A percentile compares a stretch with the other conserved stretches of the same genome.
Evolutionary conservation across 2,797 vertebrate species (phyloP).

Genomic region (Hyperoplus lanceolatus): DNA sequence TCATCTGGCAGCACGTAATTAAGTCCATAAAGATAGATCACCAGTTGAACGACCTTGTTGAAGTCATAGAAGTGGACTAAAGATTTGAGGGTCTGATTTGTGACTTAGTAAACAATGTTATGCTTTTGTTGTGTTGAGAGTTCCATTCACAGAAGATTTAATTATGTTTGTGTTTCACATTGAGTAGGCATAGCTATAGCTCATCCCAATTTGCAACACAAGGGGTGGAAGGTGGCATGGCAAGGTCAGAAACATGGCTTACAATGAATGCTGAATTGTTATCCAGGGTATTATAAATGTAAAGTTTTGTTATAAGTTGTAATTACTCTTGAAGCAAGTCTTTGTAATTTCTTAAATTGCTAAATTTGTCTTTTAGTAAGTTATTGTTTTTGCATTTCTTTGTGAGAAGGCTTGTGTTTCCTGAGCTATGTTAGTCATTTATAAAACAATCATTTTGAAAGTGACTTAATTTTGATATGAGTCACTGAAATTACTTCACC

Average conservation of each 20-base stretch:
- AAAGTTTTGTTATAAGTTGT: not conserved
- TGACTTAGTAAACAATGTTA: conserved; percentile 9
- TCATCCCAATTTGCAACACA: not conserved
- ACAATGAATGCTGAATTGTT: not conserved
- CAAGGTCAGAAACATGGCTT: not conserved
- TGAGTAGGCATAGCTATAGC: not conserved
- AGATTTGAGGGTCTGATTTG: conserved; percentile 15
- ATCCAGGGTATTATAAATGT: not conserved
- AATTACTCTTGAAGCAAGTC: not conserved
- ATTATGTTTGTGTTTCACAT: conserved; percentile 10
- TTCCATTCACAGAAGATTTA: not conserved
- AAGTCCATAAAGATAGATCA: conserved; percentile 50
- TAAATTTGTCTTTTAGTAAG: not conserved
- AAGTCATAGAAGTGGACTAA: conserved; percentile 24
- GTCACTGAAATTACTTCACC: conserved; percentile 38
- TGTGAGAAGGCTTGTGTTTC: conserved; percentile 8
- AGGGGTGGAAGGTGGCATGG: not conserved
- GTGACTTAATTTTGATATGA: too few relatives aligned
- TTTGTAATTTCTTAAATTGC: conserved; percentile 5
- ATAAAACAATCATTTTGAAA: not conserved
- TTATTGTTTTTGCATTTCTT: not conserved
- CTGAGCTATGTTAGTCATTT: conserved; percentile 1
- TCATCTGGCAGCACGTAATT: conserved; percentile 67
- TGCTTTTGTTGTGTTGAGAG: conserved; percentile 1
- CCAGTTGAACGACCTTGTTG: conserved; percentile 28